Evolutionary conservation across 2,113 vertebrate genomes (phyloP), one percentile per base, ranked within the genome.

Genomic region (Pterocles burchelli): DNA sequence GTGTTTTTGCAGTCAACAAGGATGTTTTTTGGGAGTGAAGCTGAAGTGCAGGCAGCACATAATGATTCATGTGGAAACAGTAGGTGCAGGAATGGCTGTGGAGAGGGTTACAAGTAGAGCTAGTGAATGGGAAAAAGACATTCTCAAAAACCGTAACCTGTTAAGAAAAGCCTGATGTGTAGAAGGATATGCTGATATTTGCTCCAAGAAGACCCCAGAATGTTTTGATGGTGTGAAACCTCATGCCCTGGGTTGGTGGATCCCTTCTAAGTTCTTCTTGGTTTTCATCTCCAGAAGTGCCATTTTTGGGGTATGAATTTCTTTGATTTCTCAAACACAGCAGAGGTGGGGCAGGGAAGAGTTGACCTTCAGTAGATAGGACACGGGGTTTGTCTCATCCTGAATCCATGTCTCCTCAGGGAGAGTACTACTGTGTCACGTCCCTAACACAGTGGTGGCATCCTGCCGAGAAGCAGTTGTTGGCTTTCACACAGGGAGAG

Each of bases 381-480:
- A 70, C 10, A 1, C 11, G 43, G 38, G 6, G n/a, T 82, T 76
- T 59, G 22, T 59, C 26, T 26, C 25, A 34, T 43, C 22, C 57
- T 29, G 34, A 46, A 19, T 87, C 14, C 8, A 15, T 43, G 26
- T 26, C 24, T 91, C 19, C 46, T 8, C 11, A 46, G 54, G 25
- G 41, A 74, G 19, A 28, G 8, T 66, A 31, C 17, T 58, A 10
- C 26, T 66, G 3, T 19, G 29, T 72, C 43, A 68, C 1, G 4
- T 5, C 3, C 22, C 8, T 20, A 46, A 0, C 0, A 2, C 1
- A 2, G 20, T 55, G 65, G 43, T 7, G 8, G 26, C 22, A 61
- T 48, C 28, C 31, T 46, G 33, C 33, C 46, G 59, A 41, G 51
- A 43, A 48, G 34, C 10, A 45, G 17, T 19, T n/a, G 43, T 29